These are phyloP conservation scores for Marronus borbonicus DNA, from an alignment of 2,888 invertebrate species.

Conservation along the genomic window DNA sequence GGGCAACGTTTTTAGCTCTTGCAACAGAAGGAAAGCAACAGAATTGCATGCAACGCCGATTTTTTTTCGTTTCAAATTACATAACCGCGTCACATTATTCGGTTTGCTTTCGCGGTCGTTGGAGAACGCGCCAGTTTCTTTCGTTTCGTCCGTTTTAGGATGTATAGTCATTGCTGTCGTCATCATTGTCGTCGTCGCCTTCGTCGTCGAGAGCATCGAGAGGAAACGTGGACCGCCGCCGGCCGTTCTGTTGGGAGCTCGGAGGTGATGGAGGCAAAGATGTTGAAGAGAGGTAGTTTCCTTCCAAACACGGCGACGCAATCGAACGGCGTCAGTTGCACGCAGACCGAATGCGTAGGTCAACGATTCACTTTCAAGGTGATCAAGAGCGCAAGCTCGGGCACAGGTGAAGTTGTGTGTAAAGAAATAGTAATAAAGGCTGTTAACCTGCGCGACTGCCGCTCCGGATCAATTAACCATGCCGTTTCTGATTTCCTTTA, in stretches of 20 bases:
- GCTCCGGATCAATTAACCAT: conserved; percentile 52
- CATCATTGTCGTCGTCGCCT: conserved; percentile 5
- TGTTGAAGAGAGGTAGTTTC: too few species aligned
- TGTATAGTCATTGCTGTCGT: conserved; percentile 1
- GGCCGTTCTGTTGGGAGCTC: conserved; percentile 7
- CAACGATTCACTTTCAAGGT: conserved; percentile 58
- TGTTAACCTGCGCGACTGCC: conserved; percentile 54
- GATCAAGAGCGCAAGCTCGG: conserved; percentile 56
- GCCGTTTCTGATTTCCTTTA: conserved; percentile 43
- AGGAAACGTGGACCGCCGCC: conserved; percentile 33
- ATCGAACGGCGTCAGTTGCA: conserved; percentile 43
- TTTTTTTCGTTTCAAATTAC: conserved; percentile 15
- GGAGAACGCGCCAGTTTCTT: conserved; percentile 15
- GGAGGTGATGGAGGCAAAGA: not conserved
- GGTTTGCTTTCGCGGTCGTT: not conserved
- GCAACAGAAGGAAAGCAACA: conserved; percentile 23
- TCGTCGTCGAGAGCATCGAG: conserved; percentile 20
- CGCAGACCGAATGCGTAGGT: conserved; percentile 54
- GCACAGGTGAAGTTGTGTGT: conserved; percentile 57
- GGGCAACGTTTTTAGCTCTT: conserved; percentile 10
- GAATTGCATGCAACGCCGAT: conserved; percentile 6
- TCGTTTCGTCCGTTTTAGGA: conserved; percentile 25
- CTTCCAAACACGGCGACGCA: conserved; percentile 7
- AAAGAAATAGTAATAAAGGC: conserved; percentile 55
- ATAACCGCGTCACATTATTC: conserved; percentile 21